These are phyloP conservation scores for Corynorhinus townsendii DNA, from an alignment of 2,113 vertebrate species.

Conservation along the genomic window DNA sequence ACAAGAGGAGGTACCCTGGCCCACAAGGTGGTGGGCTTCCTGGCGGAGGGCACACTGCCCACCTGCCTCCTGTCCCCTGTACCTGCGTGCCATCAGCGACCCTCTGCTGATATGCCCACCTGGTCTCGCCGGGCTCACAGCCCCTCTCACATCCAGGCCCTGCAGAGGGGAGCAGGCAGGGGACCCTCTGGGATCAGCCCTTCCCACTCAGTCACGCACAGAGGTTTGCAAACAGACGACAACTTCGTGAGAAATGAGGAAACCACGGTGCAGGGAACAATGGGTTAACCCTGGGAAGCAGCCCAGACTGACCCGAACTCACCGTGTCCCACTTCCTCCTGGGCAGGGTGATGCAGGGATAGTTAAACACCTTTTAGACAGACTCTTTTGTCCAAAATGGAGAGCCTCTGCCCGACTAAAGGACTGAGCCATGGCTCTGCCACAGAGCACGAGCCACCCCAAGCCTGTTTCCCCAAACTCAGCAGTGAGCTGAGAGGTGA, in stretches of 20 bases:
- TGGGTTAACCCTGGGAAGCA: rapidly evolving
- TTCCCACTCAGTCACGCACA: no score
- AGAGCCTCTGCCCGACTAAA: rapidly evolving
- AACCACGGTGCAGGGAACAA: rapidly evolving
- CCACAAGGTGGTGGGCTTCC: not conserved
- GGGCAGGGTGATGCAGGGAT: no score
- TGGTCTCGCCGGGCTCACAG: rapidly evolving
- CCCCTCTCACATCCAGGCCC: not conserved
- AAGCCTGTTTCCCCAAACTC: not conserved
- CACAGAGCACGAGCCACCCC: no score
- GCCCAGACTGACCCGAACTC: not conserved
- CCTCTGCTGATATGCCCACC: no score
- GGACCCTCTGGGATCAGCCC: not conserved
- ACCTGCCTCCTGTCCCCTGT: rapidly evolving
- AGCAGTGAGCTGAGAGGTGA: not conserved
- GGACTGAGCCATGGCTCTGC: not conserved
- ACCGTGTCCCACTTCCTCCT: not conserved
- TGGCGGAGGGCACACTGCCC: not conserved
- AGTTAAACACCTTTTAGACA: not conserved
- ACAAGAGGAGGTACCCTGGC: rapidly evolving
- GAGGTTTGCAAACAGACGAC: not conserved
- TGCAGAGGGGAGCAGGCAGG: rapidly evolving
- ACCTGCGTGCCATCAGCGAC: not conserved
- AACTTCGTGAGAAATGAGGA: not conserved
- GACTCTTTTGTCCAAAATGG: not conserved